phyloP scores from a whole-genome alignment of 2,113 vertebrate species.

The Nymphicus hollandicus region DNA sequence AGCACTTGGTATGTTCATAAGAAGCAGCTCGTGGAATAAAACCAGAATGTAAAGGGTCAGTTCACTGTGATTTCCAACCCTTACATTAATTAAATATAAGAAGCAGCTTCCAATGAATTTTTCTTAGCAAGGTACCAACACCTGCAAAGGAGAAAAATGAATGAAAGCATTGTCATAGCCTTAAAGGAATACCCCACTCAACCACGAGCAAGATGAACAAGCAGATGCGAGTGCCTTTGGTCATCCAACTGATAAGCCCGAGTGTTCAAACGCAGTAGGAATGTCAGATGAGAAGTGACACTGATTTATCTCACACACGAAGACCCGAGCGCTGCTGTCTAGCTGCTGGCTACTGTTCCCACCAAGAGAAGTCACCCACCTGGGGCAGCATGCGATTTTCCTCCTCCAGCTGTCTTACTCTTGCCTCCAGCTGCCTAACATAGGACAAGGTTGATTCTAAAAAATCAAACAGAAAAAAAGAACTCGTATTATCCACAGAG shows the following conservation, averaged over 20 bases:
- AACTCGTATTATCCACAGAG: constrained; percentile 76
- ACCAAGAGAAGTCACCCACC: constrained; percentile 75
- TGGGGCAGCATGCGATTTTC: constrained; percentile 84
- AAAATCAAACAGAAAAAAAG: constrained; percentile 77
- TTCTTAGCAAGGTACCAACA: constrained; percentile 27
- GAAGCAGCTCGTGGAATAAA: background rate
- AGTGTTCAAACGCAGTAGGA: background rate
- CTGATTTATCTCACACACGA: constrained; percentile 8
- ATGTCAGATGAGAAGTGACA: background rate
- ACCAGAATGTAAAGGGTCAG: background rate
- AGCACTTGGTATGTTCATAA: background rate
- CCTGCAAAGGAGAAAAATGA: constrained; percentile 18
- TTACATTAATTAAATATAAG: background rate
- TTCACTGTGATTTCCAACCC: background rate
- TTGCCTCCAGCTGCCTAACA: constrained; percentile 86
- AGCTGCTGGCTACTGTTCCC: constrained; percentile 56
- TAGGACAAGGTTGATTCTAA: constrained; percentile 85
- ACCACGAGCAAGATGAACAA: background rate
- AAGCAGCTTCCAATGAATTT: background rate
- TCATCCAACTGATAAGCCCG: background rate
- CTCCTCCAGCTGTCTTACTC: constrained; percentile 85
- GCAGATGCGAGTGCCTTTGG: background rate
- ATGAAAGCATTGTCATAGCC: background rate
- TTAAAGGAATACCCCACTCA: background rate
- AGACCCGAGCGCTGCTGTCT: constrained; percentile 45